A percentile compares a stretch with the other conserved stretches of the same genome.
Evolutionary conservation across 1,140 invertebrate species (phyloP).

Genomic region (Cydia strobilella): DNA sequence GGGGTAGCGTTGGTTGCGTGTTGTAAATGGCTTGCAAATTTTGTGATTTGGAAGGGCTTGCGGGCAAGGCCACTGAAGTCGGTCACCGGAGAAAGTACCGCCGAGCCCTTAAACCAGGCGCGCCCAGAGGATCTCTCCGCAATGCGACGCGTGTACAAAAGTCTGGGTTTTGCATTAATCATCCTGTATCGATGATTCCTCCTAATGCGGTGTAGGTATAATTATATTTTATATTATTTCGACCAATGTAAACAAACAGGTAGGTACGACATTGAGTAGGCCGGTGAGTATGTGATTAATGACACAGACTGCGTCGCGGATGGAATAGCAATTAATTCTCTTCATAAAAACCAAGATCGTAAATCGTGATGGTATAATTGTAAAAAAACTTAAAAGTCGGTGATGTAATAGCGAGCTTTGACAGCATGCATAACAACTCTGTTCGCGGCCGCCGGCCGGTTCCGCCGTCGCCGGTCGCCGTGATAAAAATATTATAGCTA

Average conservation of each 20-base stretch:
- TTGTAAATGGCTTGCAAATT: slow-evolving; percentile 54
- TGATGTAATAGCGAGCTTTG: slow-evolving; percentile 23
- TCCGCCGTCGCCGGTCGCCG: background rate
- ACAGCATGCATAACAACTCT: slow-evolving; percentile 13
- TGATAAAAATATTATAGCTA: slow-evolving; percentile 8
- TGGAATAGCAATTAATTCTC: background rate
- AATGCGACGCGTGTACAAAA: slow-evolving; percentile 64
- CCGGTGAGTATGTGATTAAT: slow-evolving; percentile 13
- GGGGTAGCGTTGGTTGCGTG: slow-evolving; percentile 44
- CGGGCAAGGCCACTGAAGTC: slow-evolving; percentile 59
- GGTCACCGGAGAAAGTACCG: slow-evolving; percentile 64
- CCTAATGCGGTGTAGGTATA: background rate
- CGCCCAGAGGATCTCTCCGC: slow-evolving; percentile 68
- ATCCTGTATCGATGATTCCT: slow-evolving; percentile 6
- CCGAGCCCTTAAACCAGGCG: slow-evolving; percentile 65
- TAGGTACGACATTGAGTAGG: background rate
- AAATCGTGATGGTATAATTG: slow-evolving; percentile 9
- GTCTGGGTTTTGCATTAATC: too few species aligned
- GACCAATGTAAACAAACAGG: background rate
- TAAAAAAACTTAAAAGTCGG: slow-evolving; percentile 25
- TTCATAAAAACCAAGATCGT: slow-evolving; percentile 13
- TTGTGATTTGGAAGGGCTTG: slow-evolving; percentile 47
- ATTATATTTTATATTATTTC: background rate
- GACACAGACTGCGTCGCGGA: background rate
- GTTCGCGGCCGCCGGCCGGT: slow-evolving; percentile 19